A percentile compares a stretch with the other conserved stretches of the same genome.
Conservation (phyloP, 2,113 vertebrate genomes). For the Tylochromis polylepis region DNA sequence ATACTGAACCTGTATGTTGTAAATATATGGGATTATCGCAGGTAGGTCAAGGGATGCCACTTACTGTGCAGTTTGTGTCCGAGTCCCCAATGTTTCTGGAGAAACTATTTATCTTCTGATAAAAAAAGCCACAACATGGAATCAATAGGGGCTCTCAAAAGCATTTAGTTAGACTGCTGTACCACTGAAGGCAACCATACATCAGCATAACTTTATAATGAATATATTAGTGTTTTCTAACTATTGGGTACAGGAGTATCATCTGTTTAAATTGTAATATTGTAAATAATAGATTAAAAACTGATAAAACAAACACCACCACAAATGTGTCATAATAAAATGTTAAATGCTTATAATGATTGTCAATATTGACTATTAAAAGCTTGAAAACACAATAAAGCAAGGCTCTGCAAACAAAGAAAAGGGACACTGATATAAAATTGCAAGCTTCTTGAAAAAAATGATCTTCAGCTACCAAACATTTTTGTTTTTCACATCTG, state of each 20-base stretch:
- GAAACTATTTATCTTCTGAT: slow-evolving; percentile 59
- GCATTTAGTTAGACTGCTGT: slow-evolving; percentile 51
- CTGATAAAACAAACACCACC: not conserved
- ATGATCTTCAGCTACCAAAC: not conserved
- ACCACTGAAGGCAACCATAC: slow-evolving; percentile 30
- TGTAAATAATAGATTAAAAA: not conserved
- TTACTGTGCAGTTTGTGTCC: slow-evolving; percentile 15
- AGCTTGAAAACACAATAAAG: not conserved
- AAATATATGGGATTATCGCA: not conserved
- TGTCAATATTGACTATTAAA: not conserved
- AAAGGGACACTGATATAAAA: not conserved
- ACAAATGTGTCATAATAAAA: not conserved
- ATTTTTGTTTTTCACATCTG: not conserved
- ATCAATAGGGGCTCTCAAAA: slow-evolving; percentile 60
- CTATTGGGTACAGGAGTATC: not conserved
- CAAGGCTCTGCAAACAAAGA: not conserved
- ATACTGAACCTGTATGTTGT: not conserved
- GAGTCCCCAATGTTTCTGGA: slow-evolving; percentile 32
- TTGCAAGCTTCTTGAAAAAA: not conserved
- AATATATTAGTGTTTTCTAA: slow-evolving; percentile 2
- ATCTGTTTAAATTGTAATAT: not conserved
- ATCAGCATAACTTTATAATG: slow-evolving; percentile 10
- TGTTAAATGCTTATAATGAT: not conserved
- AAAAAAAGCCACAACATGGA: slow-evolving; percentile 51
- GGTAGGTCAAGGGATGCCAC: not conserved